Percentiles rank a stretch among this genome's conserved stretches.
Evolutionary conservation across 1,140 invertebrate species (phyloP).

Genomic region (Delia radicum): DNA sequence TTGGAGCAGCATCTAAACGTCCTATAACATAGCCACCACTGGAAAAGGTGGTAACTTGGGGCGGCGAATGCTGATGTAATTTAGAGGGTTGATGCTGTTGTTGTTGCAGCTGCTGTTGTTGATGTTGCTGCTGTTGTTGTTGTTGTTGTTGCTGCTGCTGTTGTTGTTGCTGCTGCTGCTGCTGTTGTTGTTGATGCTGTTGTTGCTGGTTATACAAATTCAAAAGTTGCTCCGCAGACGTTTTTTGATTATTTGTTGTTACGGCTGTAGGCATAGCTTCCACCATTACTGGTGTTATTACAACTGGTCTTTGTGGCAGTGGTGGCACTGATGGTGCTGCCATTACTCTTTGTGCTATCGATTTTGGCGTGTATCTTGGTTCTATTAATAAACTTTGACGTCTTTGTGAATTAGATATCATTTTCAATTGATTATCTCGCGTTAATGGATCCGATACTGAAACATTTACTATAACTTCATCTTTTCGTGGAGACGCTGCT

Average conservation of each 20-base stretch:
- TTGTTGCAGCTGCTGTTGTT: neutral
- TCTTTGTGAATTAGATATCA: conserved; percentile 11
- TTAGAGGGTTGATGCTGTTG: neutral
- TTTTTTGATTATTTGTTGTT: no score
- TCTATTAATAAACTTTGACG: conserved; percentile 16
- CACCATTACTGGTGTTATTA: neutral
- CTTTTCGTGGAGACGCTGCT: neutral
- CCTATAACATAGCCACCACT: conserved; percentile 28
- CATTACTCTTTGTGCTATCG: conserved; percentile 5
- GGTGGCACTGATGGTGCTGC: neutral
- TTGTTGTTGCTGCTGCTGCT: neutral
- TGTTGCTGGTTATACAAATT: no score
- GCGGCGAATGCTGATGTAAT: neutral
- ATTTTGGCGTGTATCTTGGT: conserved; percentile 14
- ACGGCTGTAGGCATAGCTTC: neutral
- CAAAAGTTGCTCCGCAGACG: no score
- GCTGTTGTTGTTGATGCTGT: no score
- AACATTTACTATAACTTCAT: conserved; percentile 29
- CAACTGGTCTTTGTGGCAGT: neutral
- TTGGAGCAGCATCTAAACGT: neutral
- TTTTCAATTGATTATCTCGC: conserved; percentile 26
- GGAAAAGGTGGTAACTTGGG: conserved; percentile 12
- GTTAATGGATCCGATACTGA: conserved; percentile 27
- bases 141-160: neutral
- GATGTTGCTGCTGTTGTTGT: neutral